Conservation (phyloP, 2,797 vertebrate genomes). For the Hydrocynus forskahlii region DNA sequence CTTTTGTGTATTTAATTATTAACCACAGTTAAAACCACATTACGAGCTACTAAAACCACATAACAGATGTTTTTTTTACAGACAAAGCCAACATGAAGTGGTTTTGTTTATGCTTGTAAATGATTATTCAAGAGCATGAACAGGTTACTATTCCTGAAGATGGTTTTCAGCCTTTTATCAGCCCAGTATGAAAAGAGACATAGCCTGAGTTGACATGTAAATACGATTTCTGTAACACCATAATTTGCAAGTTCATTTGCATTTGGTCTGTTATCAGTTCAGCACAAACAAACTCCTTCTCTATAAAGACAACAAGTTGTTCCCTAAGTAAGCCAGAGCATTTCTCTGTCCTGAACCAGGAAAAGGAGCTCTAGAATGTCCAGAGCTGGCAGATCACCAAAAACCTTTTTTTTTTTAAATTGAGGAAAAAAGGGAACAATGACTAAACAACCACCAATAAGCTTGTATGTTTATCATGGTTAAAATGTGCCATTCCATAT, state of each 20-base stretch:
- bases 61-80: background rate
- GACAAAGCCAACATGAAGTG: background rate
- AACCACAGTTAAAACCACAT: background rate
- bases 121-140: background rate
- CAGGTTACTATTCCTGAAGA: slow-evolving; percentile 91
- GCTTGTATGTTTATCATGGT: no score
- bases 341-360: background rate
- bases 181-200: background rate
- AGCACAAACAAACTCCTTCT: background rate
- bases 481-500: no score
- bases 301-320: background rate
- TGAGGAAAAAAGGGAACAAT: no score
- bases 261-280: background rate
- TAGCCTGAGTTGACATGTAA: background rate
- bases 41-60: background rate
- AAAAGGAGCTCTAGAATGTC: background rate
- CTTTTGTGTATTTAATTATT: background rate
- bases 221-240: background rate
- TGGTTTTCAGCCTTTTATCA: background rate
- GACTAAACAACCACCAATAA: no score
- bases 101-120: background rate
- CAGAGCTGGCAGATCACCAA: no score
- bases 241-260: slow-evolving; percentile 23
- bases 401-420: no score
- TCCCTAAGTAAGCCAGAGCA: background rate